Base-by-base conservation (phyloP, 37 sponge, comb jelly and placozoan species). In the Aphrocallistes beatrix region DNA sequence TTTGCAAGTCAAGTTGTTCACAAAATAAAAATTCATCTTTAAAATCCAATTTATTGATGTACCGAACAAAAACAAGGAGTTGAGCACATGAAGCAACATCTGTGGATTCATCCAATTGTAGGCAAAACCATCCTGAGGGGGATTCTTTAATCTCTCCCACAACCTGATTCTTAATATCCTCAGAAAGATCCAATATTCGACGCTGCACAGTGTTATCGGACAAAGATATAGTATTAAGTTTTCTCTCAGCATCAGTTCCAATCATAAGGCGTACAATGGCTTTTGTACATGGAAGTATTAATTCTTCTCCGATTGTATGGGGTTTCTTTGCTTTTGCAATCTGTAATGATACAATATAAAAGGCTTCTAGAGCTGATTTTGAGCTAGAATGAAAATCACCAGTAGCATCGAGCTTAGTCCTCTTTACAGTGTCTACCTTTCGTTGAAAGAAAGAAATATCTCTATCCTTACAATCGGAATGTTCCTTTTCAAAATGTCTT, bases 121-220 rank as follows among this genome's bases (percentile, higher is more conserved):
- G 75, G 75, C 75, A 60, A 60, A 60, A 60, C 25, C 75, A 60
- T 60, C 75, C 75, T 60, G 75, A 60, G 75, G 75, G 25, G 75
- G 75, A 60, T 60, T 60, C 75, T 60, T 60, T 60, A 60, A 60
- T 60, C 75, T 60, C 75, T 60, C 75, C 75, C 75, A 60, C 75
- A 60, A 60, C 25, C 34, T 60, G 75, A 60, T 60, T 60, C 21
- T 60, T 60, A 60, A 60, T 60, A 60, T 32, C 75, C 75, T 42
- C 75, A 60, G 75, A 60, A 60, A 32, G 75, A 60, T 60, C 75
- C 75, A 60, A 32, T 32, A 60, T 60, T 60, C 32, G 8, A 32
- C 25, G 75, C 75, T 28, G 34, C 75, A 60, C 75, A 60, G 75
- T 60, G 25, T 60, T 60, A 60, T 13, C 75, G 75, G 75, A 60